A percentile compares a stretch with the other conserved stretches of the same genome.
Conservation (phyloP, 2,113 vertebrate genomes). For the Neotoma lepida region DNA sequence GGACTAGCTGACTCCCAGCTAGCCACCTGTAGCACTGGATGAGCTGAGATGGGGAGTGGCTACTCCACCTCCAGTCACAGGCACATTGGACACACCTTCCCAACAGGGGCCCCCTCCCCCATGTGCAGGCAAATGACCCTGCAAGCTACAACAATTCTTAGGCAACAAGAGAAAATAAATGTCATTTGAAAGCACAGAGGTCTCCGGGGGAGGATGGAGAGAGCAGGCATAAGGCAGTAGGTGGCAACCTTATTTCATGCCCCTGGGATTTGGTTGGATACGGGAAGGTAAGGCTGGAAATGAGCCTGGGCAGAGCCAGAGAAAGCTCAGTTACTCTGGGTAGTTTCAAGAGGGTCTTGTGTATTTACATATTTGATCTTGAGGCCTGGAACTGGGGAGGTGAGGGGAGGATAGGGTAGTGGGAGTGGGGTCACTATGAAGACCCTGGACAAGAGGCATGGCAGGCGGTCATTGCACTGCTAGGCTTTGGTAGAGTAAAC, state of each 20-base stretch:
- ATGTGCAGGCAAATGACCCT: rapidly evolving
- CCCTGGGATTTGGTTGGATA: neutral
- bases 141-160: neutral
- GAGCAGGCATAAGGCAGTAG: neutral
- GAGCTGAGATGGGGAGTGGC: neutral
- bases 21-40: neutral
- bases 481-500: neutral
- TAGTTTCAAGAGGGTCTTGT: neutral
- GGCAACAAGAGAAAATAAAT: neutral
- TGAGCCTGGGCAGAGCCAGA: neutral
- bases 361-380: neutral
- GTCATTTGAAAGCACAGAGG: neutral
- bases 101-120: too few relatives aligned
- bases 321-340: neutral
- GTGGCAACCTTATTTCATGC: too few relatives aligned
- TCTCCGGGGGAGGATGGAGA: neutral
- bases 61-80: neutral
- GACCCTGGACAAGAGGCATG: neutral
- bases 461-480: rapidly evolving
- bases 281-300: neutral
- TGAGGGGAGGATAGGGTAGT: neutral
- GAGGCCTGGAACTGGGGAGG: neutral
- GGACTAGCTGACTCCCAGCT: neutral
- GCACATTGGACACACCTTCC: neutral
- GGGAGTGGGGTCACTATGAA: rapidly evolving